Evolutionary conservation across 92 coral and sea anemone genomes (phyloP).

Genomic region (Isaurus tuberculatus): DNA sequence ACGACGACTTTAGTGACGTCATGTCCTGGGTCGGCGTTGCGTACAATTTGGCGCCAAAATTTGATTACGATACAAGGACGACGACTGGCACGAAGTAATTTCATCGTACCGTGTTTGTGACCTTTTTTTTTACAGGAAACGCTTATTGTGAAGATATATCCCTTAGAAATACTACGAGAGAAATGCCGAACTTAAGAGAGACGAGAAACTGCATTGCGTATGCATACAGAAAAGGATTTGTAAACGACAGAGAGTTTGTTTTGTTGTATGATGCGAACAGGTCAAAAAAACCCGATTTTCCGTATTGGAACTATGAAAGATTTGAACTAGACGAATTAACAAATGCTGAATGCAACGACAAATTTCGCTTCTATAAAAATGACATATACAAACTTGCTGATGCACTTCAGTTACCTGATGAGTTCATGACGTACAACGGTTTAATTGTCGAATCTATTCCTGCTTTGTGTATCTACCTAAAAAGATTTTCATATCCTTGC

Average conservation of each 20-base stretch:
- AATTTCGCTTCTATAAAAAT: slow-evolving; percentile 58
- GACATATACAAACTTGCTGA: slow-evolving; percentile 62
- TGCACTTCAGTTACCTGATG: slow-evolving; percentile 55
- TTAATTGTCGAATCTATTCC: slow-evolving; percentile 44
- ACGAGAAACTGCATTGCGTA: background rate
- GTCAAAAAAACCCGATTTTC: slow-evolving; percentile 65
- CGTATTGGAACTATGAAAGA: slow-evolving; percentile 64
- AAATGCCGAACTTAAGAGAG: background rate
- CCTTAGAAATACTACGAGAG: background rate
- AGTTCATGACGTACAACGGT: slow-evolving; percentile 46
- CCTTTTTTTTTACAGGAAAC: background rate
- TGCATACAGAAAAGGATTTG: background rate
- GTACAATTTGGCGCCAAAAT: background rate
- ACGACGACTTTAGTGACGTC: background rate
- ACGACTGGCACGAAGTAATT: background rate
- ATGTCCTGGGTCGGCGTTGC: background rate
- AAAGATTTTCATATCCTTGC: slow-evolving; percentile 48
- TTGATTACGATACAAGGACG: background rate
- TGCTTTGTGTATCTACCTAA: slow-evolving; percentile 46
- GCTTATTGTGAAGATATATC: background rate
- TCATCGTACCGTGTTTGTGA: background rate
- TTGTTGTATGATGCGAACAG: slow-evolving; percentile 48
- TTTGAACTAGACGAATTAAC: slow-evolving; percentile 63
- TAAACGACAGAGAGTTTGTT: background rate
- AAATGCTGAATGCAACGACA: slow-evolving; percentile 70